phyloP scores from a whole-genome alignment of 2,113 vertebrate genomes.

The Hydrolagus affinis region DNA sequence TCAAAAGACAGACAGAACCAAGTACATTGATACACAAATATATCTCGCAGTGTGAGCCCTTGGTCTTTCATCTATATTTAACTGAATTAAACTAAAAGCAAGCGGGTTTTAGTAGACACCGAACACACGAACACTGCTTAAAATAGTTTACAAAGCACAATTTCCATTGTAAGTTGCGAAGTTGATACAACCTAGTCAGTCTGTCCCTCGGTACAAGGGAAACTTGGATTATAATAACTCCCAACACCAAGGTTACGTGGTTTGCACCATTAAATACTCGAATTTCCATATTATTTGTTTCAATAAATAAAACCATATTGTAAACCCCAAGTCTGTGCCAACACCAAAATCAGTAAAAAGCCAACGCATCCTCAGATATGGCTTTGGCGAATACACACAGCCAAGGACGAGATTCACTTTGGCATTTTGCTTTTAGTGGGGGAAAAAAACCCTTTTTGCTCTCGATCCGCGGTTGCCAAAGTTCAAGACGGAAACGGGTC shows the following conservation, averaged over 20 bases:
- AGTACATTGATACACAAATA: conserved; percentile 41
- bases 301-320: conserved; percentile 38
- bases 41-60: conserved; percentile 49
- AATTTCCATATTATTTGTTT: conserved; percentile 38
- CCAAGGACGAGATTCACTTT: conserved; percentile 35
- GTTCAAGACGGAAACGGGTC: conserved; percentile 38
- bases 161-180: conserved; percentile 38
- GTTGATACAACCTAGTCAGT: conserved; percentile 42
- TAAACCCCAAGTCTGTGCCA: conserved; percentile 35
- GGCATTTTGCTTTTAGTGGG: conserved; percentile 22
- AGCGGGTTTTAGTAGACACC: conserved; percentile 20
- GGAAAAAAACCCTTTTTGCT: conserved; percentile 21
- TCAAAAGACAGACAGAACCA: conserved; percentile 40
- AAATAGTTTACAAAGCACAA: conserved; percentile 37
- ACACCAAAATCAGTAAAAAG: conserved; percentile 34
- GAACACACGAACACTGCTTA: conserved; percentile 14
- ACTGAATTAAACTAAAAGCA: conserved; percentile 34
- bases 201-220: conserved; percentile 38
- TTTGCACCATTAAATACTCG: conserved; percentile 31
- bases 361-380: conserved; percentile 34
- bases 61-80: conserved; percentile 39
- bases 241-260: neutral
- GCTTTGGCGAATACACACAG: conserved; percentile 40
- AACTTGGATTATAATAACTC: neutral
- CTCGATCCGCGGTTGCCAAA: conserved; percentile 33